Evolutionary conservation across 2,888 invertebrate genomes (phyloP).

Genomic region (Pyrrhia umbra): DNA sequence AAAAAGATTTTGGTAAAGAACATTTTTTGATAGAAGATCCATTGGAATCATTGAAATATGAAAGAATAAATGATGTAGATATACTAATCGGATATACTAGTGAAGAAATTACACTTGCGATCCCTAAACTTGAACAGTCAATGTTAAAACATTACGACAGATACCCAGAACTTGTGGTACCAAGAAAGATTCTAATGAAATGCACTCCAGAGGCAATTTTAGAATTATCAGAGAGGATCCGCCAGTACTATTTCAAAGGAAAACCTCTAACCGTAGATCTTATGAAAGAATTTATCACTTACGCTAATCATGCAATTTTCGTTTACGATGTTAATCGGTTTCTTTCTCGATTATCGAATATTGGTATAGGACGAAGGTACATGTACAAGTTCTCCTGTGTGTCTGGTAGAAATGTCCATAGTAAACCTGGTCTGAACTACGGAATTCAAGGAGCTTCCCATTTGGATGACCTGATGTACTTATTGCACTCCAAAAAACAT

Average conservation of each 20-base stretch:
- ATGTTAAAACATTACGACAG: conserved; percentile 57
- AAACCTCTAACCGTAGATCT: conserved; percentile 55
- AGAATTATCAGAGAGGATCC: conserved; percentile 68
- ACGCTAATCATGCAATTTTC: conserved; percentile 61
- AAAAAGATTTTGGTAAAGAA: conserved; percentile 73
- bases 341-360: conserved; percentile 36
- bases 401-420: conserved; percentile 73
- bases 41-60: conserved; percentile 72
- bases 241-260: conserved; percentile 69
- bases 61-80: conserved; percentile 88
- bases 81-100: conserved; percentile 93
- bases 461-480: conserved; percentile 78
- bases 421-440: conserved; percentile 64
- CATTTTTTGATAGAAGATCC: conserved; percentile 71
- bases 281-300: conserved; percentile 67
- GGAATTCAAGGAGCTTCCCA: conserved; percentile 73
- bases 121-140: conserved; percentile 44
- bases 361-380: conserved; percentile 39
- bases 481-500: conserved; percentile 70
- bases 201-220: conserved; percentile 60
- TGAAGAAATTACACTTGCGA: conserved; percentile 89
- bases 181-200: conserved; percentile 67
- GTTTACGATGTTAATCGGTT: conserved; percentile 60
- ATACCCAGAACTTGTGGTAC: conserved; percentile 71
- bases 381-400: conserved; percentile 65